A percentile compares a stretch with the other conserved stretches of the same genome.
These are phyloP conservation scores for Tragopan temminckii DNA, from an alignment of 2,797 vertebrate genomes.

Conservation along the genomic window DNA sequence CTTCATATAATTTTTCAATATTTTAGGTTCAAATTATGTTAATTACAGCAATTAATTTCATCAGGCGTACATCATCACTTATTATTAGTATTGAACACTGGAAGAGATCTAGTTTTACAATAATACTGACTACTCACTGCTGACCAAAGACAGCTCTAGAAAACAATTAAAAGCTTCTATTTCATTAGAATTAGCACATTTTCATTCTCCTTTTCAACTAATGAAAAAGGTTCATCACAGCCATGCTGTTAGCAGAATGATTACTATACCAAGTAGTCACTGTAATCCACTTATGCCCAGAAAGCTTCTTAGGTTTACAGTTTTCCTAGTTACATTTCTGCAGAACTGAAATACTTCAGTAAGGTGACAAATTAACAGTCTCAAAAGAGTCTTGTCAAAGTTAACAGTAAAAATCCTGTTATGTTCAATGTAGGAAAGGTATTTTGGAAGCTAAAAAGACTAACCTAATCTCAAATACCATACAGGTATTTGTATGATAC, in stretches of 20 bases:
- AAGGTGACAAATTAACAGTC: background rate
- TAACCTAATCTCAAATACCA: background rate
- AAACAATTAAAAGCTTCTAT: background rate
- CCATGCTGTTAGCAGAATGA: background rate
- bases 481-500: background rate
- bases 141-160: background rate
- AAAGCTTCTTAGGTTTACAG: background rate
- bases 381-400: background rate
- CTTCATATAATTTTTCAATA: background rate
- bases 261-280: background rate
- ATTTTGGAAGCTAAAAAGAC: background rate
- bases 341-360: background rate
- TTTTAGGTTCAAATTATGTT: background rate
- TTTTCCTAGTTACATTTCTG: background rate
- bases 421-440: rapidly evolving
- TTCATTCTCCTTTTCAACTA: background rate
- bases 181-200: background rate
- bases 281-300: background rate
- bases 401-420: background rate
- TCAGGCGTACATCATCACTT: background rate
- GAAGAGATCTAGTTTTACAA: background rate
- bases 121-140: background rate
- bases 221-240: background rate
- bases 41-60: background rate
- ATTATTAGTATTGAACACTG: background rate